Conservation (phyloP, 2,113 vertebrate genomes). For the Nothobranchius kuhntae region DNA sequence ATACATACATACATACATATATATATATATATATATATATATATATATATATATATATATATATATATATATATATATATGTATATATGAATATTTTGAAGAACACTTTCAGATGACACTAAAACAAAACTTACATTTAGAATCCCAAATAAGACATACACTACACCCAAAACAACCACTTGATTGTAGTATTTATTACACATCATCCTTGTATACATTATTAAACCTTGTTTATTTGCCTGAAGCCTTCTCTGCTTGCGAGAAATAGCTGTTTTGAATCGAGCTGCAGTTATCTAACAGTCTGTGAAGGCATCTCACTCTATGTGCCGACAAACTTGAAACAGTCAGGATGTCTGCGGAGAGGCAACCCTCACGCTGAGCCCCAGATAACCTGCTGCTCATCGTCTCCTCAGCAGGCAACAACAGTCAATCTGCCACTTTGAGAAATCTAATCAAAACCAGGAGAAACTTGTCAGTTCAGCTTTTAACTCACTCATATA, state of each 20-base stretch:
- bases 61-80: too few species aligned
- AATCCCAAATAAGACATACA: background rate
- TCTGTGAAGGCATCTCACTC: conserved; percentile 48
- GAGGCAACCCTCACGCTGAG: conserved; percentile 57
- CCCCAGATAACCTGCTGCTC: conserved; percentile 58
- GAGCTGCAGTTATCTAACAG: conserved; percentile 17
- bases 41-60: too few species aligned
- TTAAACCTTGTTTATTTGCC: conserved; percentile 4
- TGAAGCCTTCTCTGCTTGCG: conserved; percentile 12
- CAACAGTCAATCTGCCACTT: conserved; percentile 42
- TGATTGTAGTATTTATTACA: too few species aligned
- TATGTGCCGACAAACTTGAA: conserved; percentile 39
- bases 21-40: too few species aligned
- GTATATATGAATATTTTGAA: too few species aligned
- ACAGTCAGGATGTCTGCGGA: conserved; percentile 57
- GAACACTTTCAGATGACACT: too few species aligned
- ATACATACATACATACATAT: too few species aligned
- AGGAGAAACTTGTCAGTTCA: conserved; percentile 36
- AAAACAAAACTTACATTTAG: background rate
- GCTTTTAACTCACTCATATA: conserved; percentile 10
- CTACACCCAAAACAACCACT: too few species aligned
- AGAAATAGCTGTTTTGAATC: conserved; percentile 35
- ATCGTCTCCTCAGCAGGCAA: conserved; percentile 52
- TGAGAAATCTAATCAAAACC: conserved; percentile 59
- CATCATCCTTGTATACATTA: too few species aligned